Evolutionary conservation across 2,113 vertebrate species (phyloP).

Genomic region (Pollimyrus isidori): DNA sequence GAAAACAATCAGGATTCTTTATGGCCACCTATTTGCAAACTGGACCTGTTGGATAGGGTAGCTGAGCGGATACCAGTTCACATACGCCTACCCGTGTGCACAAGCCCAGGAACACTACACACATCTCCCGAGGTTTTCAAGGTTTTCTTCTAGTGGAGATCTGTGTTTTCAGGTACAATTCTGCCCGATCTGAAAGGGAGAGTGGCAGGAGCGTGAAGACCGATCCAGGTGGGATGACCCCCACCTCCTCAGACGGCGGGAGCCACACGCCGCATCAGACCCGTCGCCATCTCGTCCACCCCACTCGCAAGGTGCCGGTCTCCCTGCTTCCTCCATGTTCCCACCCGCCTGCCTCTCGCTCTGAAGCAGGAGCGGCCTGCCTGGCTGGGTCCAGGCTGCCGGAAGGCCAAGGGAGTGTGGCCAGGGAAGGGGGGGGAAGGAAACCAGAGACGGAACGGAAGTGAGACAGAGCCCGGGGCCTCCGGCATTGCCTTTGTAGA

Average conservation of each 20-base stretch:
- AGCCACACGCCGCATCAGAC: conserved; percentile 14
- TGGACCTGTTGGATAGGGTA: neutral
- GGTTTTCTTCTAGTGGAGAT: neutral
- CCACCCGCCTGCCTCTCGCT: neutral
- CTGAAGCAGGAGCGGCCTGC: neutral
- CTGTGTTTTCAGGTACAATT: neutral
- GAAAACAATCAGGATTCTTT: neutral
- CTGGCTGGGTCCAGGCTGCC: neutral
- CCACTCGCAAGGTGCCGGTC: neutral
- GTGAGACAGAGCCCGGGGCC: neutral
- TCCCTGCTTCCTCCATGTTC: neutral
- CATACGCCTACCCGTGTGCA: neutral
- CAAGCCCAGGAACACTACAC: neutral
- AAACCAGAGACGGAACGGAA: neutral
- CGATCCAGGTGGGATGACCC: neutral
- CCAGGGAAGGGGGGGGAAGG: neutral
- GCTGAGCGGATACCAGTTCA: neutral
- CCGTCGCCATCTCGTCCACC: neutral
- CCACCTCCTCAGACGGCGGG: neutral
- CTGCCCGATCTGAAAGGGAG: neutral
- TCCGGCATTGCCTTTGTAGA: neutral
- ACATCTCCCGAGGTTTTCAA: neutral
- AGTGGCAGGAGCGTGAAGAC: neutral
- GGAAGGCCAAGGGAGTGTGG: neutral
- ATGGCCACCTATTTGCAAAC: neutral